phyloP scores from a whole-genome alignment of 1,140 invertebrate genomes.

The Theocolax elegans region DNA sequence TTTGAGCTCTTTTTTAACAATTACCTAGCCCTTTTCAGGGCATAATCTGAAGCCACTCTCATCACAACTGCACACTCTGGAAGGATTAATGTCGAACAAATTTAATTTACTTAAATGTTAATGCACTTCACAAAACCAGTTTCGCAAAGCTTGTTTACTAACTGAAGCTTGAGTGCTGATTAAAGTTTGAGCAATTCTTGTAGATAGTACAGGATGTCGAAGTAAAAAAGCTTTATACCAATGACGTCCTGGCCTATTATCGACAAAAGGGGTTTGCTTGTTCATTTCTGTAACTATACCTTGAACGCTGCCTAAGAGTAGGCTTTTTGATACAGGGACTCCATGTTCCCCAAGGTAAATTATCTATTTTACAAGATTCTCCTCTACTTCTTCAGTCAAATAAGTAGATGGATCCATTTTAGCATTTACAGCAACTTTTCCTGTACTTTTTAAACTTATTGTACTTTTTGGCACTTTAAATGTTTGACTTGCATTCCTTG shows the following conservation, averaged over 20 bases:
- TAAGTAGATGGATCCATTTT: too few species aligned
- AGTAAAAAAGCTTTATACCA: conserved; percentile 49
- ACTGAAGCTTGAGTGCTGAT: conserved; percentile 43
- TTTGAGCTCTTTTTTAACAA: conserved; percentile 51
- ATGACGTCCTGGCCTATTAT: conserved; percentile 47
- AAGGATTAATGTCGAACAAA: conserved; percentile 30
- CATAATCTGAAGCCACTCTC: conserved; percentile 48
- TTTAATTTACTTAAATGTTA: conserved; percentile 13
- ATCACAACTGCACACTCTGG: conserved; percentile 46
- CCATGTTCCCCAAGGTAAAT: conserved; percentile 4
- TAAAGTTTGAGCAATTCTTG: conserved; percentile 48
- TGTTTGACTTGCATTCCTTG: too few species aligned
- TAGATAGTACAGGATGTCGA: conserved; percentile 42
- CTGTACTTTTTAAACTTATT: too few species aligned
- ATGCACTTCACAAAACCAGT: conserved; percentile 9
- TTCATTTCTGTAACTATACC: conserved; percentile 35
- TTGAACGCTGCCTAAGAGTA: conserved; percentile 33
- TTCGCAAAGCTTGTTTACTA: conserved; percentile 29
- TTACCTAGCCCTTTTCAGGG: too few species aligned
- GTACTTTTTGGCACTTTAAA: too few species aligned
- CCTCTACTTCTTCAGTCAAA: too few species aligned
- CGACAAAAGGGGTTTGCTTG: conserved; percentile 17
- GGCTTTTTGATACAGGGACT: conserved; percentile 16
- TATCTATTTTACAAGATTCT: conserved; percentile 21
- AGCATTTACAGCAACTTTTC: too few species aligned